Conservation (phyloP, 2,113 vertebrate species). For the Corydoras sp. region DNA sequence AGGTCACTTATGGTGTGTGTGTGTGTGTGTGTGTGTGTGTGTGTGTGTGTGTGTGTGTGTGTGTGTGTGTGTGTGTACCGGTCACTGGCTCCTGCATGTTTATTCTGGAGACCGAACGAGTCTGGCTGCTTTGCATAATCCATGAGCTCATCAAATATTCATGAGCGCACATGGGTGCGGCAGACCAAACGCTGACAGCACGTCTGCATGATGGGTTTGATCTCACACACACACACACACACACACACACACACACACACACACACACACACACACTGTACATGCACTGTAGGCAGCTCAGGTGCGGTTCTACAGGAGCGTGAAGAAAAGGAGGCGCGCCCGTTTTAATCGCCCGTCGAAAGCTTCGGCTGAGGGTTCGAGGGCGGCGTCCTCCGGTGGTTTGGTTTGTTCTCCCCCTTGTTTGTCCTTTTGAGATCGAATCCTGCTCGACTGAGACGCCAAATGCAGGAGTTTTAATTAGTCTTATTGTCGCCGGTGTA, state of each 20-base stretch:
- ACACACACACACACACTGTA: background rate
- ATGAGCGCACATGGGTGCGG: slow-evolving; percentile 54
- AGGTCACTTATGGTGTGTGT: background rate
- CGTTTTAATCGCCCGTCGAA: too few relatives aligned
- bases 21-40: background rate
- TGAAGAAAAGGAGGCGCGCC: too few relatives aligned
- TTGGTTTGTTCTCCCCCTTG: too few relatives aligned
- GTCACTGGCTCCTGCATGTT: slow-evolving; percentile 50
- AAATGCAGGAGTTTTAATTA: too few relatives aligned
- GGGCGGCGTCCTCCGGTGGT: too few relatives aligned
- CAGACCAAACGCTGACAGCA: slow-evolving; percentile 16
- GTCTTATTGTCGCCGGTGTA: too few relatives aligned
- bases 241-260: background rate
- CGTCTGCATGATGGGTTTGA: background rate
- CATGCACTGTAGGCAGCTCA: too few relatives aligned
- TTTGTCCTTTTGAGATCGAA: too few relatives aligned
- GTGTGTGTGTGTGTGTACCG: background rate
- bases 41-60: background rate
- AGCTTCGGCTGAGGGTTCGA: too few relatives aligned
- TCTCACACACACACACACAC: background rate
- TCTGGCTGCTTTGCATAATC: slow-evolving; percentile 64
- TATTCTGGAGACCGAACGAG: slow-evolving; percentile 62
- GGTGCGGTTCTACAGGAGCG: too few relatives aligned
- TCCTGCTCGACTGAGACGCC: too few relatives aligned
- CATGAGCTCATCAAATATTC: slow-evolving; percentile 67